These are phyloP conservation scores for Wasmannia auropunctata DNA, from an alignment of 1,140 invertebrate species.

Conservation along the genomic window DNA sequence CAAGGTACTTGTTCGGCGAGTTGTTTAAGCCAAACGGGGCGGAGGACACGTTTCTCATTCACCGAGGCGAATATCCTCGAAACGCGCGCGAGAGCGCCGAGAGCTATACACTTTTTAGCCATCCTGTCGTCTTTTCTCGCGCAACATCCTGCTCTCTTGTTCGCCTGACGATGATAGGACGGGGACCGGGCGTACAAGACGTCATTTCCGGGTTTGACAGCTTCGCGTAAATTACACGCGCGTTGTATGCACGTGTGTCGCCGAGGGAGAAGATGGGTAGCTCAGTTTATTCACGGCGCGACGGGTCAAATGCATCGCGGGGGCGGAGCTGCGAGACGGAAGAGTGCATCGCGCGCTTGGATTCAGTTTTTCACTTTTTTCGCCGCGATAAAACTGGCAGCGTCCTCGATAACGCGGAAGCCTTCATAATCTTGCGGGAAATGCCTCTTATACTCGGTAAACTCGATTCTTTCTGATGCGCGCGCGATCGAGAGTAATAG, in stretches of 20 bases:
- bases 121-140: neutral
- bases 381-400: constrained; percentile 28
- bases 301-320: neutral
- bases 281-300: constrained; percentile 21
- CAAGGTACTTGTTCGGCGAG: neutral
- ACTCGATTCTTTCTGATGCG: neutral
- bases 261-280: constrained; percentile 28
- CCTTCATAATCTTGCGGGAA: constrained; percentile 48
- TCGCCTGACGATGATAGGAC: neutral
- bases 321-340: constrained; percentile 8
- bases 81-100: no score
- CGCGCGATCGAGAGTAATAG: neutral
- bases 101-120: constrained; percentile 11
- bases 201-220: constrained; percentile 56
- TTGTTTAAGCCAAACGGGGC: constrained; percentile 33
- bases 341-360: constrained; percentile 13
- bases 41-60: constrained; percentile 11
- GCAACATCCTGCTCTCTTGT: constrained; percentile 9
- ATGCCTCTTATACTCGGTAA: constrained; percentile 34
- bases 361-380: constrained; percentile 58
- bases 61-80: neutral
- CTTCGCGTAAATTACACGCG: constrained; percentile 51
- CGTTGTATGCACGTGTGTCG: constrained; percentile 23
- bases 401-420: constrained; percentile 28
- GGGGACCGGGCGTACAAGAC: constrained; percentile 8